Base-by-base conservation (phyloP, 2,113 vertebrate genomes). In the Nycticryphes semicollaris region DNA sequence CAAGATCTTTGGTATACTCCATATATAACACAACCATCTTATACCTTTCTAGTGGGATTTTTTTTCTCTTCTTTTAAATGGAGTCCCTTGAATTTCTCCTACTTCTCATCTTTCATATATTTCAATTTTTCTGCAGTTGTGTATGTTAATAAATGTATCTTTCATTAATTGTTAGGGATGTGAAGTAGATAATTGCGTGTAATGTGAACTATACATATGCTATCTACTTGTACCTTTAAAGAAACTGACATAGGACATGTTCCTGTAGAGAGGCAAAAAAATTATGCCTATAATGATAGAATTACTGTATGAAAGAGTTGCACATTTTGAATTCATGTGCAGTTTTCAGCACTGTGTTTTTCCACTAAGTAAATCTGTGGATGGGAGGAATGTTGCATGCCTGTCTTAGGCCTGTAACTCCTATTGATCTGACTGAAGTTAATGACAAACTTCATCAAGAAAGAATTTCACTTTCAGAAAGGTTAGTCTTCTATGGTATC, bases 91-190 rank as follows among this genome's bases (percentile, higher is more conserved):
- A 17, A 43, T 57, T 48, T 75, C 22, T 67, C 1, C 7, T 43
- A 6, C 5, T 22, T 37, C 2, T 57, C 4, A 31, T 79, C 13
- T 77, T 85, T 69, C 35, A 82, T 4, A 6, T 73, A 48, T 85
- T 79, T 87, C 5, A 12, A 16, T 83, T 96, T 85, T 51, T 70
- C 12, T 16, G 6, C 7, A 50, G 53, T 48, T 76, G 8, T 50
- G 2, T 59, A 11, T 15, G 7, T 54, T 62, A 17, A 62, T 18
- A 18, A 27, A 30, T 22, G 35, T 7, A 30, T 1, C 5, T 83
- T 56, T 27, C 22, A 50, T 0, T 0, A 83, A 24, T 21, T 47
- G 1, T 15, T 79, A 53, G 3, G 10, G 15, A 37, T 79, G 4
- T 39, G 37, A 64, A 56, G 4, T 12, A 82, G 30, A 21, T 28